A percentile compares a stretch with the other conserved stretches of the same genome.
These are phyloP conservation scores for Thymallus thymallus DNA, from an alignment of 2,113 vertebrate species.

Conservation along the genomic window DNA sequence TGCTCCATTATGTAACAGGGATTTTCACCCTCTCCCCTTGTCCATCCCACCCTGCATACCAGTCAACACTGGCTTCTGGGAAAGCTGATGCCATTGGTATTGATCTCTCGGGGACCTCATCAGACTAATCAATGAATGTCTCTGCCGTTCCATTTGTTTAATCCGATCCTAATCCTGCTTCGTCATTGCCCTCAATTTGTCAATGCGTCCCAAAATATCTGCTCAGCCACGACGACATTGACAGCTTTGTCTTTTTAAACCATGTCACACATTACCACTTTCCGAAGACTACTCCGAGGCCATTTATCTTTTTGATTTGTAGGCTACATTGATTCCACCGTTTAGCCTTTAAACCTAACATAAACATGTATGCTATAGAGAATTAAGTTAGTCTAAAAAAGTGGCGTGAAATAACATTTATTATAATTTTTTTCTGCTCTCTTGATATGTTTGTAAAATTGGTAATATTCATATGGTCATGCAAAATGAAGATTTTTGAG, in stretches of 20 bases:
- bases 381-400: not conserved
- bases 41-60: not conserved
- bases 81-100: not conserved
- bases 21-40: not conserved
- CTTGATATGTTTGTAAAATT: conserved; percentile 7
- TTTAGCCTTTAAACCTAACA: not conserved
- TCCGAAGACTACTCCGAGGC: not conserved
- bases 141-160: not conserved
- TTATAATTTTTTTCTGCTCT: not conserved
- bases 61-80: not conserved
- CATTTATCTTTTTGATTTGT: not conserved
- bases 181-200: not conserved
- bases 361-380: not conserved
- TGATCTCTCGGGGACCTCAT: not conserved
- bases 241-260: not conserved
- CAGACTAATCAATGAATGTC: not conserved
- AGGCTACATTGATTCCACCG: not conserved
- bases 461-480: not conserved
- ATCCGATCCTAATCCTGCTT: not conserved
- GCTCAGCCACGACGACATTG: too few relatives aligned
- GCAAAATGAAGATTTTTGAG: too few relatives aligned
- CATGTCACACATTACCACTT: not conserved
- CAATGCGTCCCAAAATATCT: not conserved
- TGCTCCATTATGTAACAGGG: not conserved
- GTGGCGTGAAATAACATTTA: too few relatives aligned